Base-by-base conservation (phyloP, 30 jellyfish, hydroid and myxozoan genomes). In the Turritopsis rubra region DNA sequence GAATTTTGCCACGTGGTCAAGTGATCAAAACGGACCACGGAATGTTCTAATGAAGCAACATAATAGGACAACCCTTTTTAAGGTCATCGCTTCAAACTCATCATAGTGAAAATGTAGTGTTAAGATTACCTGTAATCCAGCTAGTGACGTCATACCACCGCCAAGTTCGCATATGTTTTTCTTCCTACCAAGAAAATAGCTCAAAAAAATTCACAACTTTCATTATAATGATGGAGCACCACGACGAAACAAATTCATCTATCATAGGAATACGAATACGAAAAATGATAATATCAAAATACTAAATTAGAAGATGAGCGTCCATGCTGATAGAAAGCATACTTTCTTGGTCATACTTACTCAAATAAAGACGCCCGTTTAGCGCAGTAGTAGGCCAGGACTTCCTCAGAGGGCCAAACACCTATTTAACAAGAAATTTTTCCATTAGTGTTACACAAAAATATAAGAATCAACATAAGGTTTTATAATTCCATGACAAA, bases 321-420 rank as follows among this genome's bases (percentile, higher is more conserved):
- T n/a, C n/a, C n/a, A n/a, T n/a, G n/a, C n/a, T n/a, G n/a, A n/a
- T n/a, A n/a, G n/a, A n/a, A n/a, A n/a, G n/a, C n/a, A n/a, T n/a
- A n/a, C 60, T 5, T 41, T 5, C 60, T 3, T 3, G 13, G 60
- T 5, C 60, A 13, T 41, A 41, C 60, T 41, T 41, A 41, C 60
- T 41, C 9, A 41, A 41, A 41, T 41, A 41, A 41, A 41, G 60
- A 41, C 60, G 60, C 60, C 60, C 80, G 81, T 66, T 83, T 79
- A 54, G 75, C 29, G 31, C 91, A 88, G 81, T 75, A 71, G 53
- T 30, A 27, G n/a, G 92, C 91, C 29, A 88, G 82, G 24, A 88
- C 87, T 41, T 88, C 96, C 52, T 88, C 96, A 19, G 96, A 78
- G 20, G 96, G 92, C 96, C 96, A 88, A 31, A 88, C 73, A 71